Percentiles rank a stretch among this genome's conserved stretches.
Evolutionary conservation across 2,113 vertebrate genomes (phyloP).

Genomic region (Nothocercus julius): DNA sequence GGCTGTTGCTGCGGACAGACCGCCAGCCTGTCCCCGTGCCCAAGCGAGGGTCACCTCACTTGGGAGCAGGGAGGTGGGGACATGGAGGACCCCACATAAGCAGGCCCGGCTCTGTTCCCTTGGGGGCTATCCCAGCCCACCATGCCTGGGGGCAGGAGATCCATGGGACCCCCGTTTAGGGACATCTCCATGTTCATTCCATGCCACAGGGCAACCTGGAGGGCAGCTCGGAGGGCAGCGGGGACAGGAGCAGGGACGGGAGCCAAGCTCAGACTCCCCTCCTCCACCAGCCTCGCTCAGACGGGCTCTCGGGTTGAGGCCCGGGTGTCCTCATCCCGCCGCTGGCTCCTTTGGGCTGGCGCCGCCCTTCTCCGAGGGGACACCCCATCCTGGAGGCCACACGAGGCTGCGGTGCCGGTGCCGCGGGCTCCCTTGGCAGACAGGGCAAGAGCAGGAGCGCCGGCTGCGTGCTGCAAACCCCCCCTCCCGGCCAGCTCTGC

Average conservation of each 20-base stretch:
- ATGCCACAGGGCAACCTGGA: background rate
- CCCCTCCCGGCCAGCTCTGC: background rate
- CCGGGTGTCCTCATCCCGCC: background rate
- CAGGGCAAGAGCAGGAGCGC: rapidly evolving
- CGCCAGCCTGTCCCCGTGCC: no score
- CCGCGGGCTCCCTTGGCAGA: background rate
- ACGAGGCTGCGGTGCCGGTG: background rate
- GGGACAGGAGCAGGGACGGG: background rate
- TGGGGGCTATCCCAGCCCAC: background rate
- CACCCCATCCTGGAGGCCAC: background rate
- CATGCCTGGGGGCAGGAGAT: rapidly evolving
- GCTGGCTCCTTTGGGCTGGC: no score
- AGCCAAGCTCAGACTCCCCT: background rate
- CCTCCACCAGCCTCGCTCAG: background rate
- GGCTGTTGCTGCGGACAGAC: no score
- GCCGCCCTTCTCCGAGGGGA: background rate
- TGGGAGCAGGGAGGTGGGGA: background rate
- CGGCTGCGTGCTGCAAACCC: background rate
- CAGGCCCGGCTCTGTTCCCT: rapidly evolving
- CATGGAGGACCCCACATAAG: background rate
- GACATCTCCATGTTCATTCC: background rate
- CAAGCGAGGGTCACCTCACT: background rate
- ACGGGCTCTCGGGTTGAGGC: rapidly evolving
- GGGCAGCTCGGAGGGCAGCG: background rate
- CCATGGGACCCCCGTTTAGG: rapidly evolving